Conservation (phyloP, 1,140 invertebrate genomes). For the Ips typographus region DNA sequence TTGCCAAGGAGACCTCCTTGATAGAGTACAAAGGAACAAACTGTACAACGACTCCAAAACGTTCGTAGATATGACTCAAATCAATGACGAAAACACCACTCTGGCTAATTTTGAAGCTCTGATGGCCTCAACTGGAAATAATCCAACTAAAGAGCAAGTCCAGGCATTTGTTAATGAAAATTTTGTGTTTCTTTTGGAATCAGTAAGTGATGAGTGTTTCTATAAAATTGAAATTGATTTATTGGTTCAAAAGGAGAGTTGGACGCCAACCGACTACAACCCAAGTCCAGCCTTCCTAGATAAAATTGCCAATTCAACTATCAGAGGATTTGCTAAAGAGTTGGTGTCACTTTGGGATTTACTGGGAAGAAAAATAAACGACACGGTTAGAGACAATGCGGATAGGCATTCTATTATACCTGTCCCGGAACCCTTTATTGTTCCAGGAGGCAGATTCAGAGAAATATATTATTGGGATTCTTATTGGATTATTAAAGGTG, state of each 20-base stretch:
- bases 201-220: constrained; percentile 13
- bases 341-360: constrained; percentile 71
- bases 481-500: constrained; percentile 78
- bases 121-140: constrained; percentile 60
- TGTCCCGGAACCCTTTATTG: constrained; percentile 76
- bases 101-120: constrained; percentile 63
- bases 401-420: constrained; percentile 71
- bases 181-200: constrained; percentile 45
- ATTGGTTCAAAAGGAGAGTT: constrained; percentile 52
- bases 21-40: constrained; percentile 71
- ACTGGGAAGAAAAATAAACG: constrained; percentile 67
- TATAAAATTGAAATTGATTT: neutral
- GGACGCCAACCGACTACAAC: constrained; percentile 66
- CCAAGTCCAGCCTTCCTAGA: constrained; percentile 63
- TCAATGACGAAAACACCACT: constrained; percentile 61
- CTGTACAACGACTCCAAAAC: constrained; percentile 82
- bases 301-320: constrained; percentile 62
- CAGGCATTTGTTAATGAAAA: constrained; percentile 60
- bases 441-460: constrained; percentile 85
- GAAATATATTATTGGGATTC: constrained; percentile 91
- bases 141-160: constrained; percentile 59
- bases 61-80: constrained; percentile 84
- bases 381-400: constrained; percentile 61
- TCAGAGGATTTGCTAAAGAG: constrained; percentile 60
- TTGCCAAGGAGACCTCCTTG: constrained; percentile 74